Evolutionary conservation across 2,888 invertebrate species (phyloP), one percentile per base, ranked within the genome.

Genomic region (Epirrhoe tristata): DNA sequence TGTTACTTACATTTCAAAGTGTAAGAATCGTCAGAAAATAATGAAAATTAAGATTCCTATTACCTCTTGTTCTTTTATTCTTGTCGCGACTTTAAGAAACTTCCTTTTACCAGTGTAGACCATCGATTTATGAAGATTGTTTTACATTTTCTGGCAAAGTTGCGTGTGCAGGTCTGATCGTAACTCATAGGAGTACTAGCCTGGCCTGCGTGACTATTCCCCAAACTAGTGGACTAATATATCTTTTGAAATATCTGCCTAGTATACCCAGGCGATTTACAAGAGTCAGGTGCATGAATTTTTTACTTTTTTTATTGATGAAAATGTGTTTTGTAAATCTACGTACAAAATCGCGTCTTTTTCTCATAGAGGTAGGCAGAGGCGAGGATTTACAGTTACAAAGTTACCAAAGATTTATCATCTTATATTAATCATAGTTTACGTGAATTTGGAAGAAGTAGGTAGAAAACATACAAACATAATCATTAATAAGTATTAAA

Each of bases 71-170:
- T 34, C 6, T 36, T 39, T 1, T 39, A 12, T 53, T 24, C 24
- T 24, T 1, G 55, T 46, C 65, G 59, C 56, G 24, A 7, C 31
- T 3, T 16, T 57, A 1, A 4, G 6, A 65, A 59, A 56, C 46
- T 16, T 7, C 34, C 53, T 24, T 58, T 16, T 17, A 53, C 6
- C 12, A 58, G 53, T 66, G 62, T 64, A 69, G 85, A 88, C 82
- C 83, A 81, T 83, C 83, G 83, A 89, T 90, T 90, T 88, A 90
- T 87, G 80, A 82, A 82, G 81, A 85, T 85, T 82, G 82, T 83
- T 81, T 75, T 78, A 78, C 79, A 80, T 85, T 82, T 79, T 80
- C 79, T 79, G 78, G 78, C 68, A 71, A 72, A 69, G 74, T 64
- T 74, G 73, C 69, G 72, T 73, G 72, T 69, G 58, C 68, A 66